Evolutionary conservation across 1,140 invertebrate species (phyloP), one percentile per base, ranked within the genome.

Genomic region (Danaus melanippus): DNA sequence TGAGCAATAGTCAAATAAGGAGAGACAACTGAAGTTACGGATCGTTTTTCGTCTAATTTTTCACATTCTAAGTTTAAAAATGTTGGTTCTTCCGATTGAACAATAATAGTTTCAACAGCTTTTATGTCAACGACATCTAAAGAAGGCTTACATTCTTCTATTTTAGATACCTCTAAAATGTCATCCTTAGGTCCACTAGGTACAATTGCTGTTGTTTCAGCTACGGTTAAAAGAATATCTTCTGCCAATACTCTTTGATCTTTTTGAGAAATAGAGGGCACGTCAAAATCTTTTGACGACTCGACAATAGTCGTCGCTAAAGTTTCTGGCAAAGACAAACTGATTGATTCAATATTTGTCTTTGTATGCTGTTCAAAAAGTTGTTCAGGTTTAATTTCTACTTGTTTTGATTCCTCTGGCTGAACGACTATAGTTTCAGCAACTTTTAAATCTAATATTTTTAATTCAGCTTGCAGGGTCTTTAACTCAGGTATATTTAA

Each of bases 361-460:
- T 32, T 32, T 8, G 21, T 32, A 32, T 7, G 21, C 21, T 7
- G 21, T 8, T 32, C 21, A 3, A 5, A 1, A 32, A 8, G 21
- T 7, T 32, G 21, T 32, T 32, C 21, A 32, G 21, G 6, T 32
- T 32, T 32, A 32, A 32, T 32, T 32, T 32, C 21, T 5, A 32
- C 21, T 32, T 32, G 21, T 32, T 32, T 32, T 32, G 21, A 32
- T 32, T 32, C 21, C 10, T 42, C 12, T 50, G 12, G 32, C 12
- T 10, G 12, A n/a, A 59, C 44, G 10, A 59, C 10, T 15, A 12
- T 50, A 5, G 39, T 47, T 54, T 59, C 51, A 15, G 57, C 42
- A 40, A 43, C 57, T 54, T 54, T 59, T 12, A 53, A 44, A 46
- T 59, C 57, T 48, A 53, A 8, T 42, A 59, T 32, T 21, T 50